Conservation (phyloP, 2,888 invertebrate species). For the Slavum lentiscoides region DNA sequence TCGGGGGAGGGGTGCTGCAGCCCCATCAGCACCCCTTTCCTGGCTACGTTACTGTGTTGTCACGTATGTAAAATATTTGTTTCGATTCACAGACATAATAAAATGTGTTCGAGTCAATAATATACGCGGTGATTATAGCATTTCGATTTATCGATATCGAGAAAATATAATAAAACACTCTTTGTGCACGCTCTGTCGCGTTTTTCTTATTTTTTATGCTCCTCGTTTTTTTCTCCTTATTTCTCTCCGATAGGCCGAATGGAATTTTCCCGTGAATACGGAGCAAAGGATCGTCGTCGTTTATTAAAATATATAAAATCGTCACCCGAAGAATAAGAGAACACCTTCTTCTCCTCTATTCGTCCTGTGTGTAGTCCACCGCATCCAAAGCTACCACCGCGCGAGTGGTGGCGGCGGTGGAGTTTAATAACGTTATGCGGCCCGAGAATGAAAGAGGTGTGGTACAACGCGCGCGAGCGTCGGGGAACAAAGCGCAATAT, state of each 20-base stretch:
- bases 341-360: neutral
- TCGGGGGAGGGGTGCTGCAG: too few relatives aligned
- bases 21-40: too few relatives aligned
- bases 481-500: conserved; percentile 51
- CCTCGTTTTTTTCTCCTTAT: neutral
- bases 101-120: neutral
- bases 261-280: conserved; percentile 24
- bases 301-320: conserved; percentile 51
- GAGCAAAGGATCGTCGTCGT: conserved; percentile 40
- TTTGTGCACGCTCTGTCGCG: neutral
- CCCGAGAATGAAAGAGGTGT: conserved; percentile 45
- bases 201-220: neutral
- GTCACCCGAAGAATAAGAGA: conserved; percentile 40
- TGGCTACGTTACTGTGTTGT: too few relatives aligned
- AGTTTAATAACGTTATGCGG: conserved; percentile 51
- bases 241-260: neutral
- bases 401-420: neutral
- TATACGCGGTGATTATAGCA: too few relatives aligned
- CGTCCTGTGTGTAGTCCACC: too few relatives aligned
- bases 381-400: neutral
- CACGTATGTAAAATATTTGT: too few relatives aligned
- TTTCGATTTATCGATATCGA: too few relatives aligned
- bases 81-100: neutral
- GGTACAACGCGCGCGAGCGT: neutral
- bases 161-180: conserved; percentile 15